Evolutionary conservation across 2,113 vertebrate genomes (phyloP), one percentile per base, ranked within the genome.

Genomic region (Nothobranchius kuhntae): DNA sequence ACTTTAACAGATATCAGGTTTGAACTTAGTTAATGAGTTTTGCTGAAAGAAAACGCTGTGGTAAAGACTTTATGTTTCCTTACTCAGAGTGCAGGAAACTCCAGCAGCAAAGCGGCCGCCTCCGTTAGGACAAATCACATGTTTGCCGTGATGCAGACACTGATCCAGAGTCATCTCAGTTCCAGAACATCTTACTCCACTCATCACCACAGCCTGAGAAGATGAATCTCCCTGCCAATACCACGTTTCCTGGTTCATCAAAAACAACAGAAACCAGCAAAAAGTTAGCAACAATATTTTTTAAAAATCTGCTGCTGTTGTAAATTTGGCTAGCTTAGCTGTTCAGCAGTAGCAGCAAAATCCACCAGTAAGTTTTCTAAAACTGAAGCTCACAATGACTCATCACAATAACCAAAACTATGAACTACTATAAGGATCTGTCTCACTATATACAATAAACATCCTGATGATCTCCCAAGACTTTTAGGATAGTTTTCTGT

Each of bases 131-230:
- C 98, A 99, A 63, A 75, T 21, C n/a, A 96, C 52, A 0, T 92
- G 82, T 45, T 93, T 75, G 0, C 95, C 95, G 0, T 98, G 94
- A 7, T 97, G 96, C 0, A 91, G 92, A 69, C 98, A 99, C 89
- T 99, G 96, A 0, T 92, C 86, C 84, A 99, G 91, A 13, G 94
- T 94, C 87, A 99, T 92, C 92, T 99, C 98, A 0, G 96, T 96
- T 9, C 97, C 97, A 0, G 96, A 98, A 66, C 98, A 99, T 81
- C 95, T 95, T 55, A 98, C 95, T 0, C 96, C 97, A 0, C 98
- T 99, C 96, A 99, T 94, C 55, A 98, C 80, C 9, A 99, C 91
- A 0, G 62, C 83, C 46, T 96, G 92, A 1, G 92, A 81, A 0
- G 83, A 81, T 10, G 82, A 0, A 0, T 96, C 91, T 10, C 94